phyloP scores from a whole-genome alignment of 2,888 invertebrate species.

The Drosophila mimica region DNA sequence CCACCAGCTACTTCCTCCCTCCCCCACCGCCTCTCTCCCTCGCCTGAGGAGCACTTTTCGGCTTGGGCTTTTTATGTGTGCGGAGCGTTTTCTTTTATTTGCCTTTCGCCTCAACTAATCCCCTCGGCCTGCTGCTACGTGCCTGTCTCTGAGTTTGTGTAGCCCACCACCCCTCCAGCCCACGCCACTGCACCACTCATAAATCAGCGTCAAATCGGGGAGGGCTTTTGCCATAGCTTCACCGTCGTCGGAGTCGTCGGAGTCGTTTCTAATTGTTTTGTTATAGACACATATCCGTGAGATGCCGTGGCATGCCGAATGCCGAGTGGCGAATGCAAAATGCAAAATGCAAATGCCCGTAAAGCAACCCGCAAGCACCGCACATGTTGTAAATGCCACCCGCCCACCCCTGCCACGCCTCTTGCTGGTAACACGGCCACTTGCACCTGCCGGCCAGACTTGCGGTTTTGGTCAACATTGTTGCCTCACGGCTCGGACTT shows the following conservation, averaged over 20 bases:
- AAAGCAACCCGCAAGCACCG: conserved; percentile 50
- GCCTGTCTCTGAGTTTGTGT: conserved; percentile 69
- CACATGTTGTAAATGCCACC: conserved; percentile 72
- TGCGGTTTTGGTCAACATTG: conserved; percentile 64
- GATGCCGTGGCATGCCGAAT: conserved; percentile 55
- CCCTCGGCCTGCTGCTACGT: conserved; percentile 67
- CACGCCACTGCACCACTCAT: conserved; percentile 55
- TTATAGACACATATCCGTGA: conserved; percentile 79
- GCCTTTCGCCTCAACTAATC: conserved; percentile 71
- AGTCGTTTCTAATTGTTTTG: conserved; percentile 76
- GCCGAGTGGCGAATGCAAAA: conserved; percentile 59
- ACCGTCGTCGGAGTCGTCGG: conserved; percentile 22
- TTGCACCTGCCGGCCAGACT: conserved; percentile 60
- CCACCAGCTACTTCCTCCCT: not conserved
- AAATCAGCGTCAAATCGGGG: conserved; percentile 79
- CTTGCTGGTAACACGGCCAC: conserved; percentile 41
- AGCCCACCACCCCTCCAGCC: not conserved
- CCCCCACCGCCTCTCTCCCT: not conserved
- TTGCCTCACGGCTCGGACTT: conserved; percentile 20
- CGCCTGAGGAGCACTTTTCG: conserved; percentile 28
- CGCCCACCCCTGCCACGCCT: not conserved
- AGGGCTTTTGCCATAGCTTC: conserved; percentile 56
- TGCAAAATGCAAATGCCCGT: conserved; percentile 61
- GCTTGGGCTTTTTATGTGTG: conserved; percentile 56
- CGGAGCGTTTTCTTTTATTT: conserved; percentile 70